Base-by-base conservation (phyloP, 2,888 invertebrate genomes). In the Drosophila ezoana region DNA sequence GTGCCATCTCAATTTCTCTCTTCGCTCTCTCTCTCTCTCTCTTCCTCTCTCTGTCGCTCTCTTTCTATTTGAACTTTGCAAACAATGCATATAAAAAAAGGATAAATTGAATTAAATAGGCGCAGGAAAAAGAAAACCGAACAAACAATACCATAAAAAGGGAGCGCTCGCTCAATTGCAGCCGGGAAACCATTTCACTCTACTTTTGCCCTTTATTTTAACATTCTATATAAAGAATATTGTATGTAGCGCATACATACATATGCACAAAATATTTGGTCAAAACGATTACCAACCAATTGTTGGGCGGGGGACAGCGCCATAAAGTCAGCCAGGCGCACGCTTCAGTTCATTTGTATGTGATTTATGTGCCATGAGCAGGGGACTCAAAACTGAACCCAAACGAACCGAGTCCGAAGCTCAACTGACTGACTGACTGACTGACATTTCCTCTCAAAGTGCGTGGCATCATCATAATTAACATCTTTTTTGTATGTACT, bases 271-370 rank as follows among this genome's bases (percentile, higher is more conserved):
- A 81, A 67, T 75, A 79, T 81, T 81, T 70, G 79, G 81, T 59
- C 76, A 72, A 72, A 72, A 70, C 79, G 79, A 81, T 80, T 79
- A 80, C 72, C 76, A 81, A 79, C 79, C 79, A 78, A 74, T 79
- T 79, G 71, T 59, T 38, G 13, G 65, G 47, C 4, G 20, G 49
- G 56, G 59, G 53, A 44, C 65, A 68, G 43, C 54, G 65, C 38
- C 59, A 76, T 66, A 69, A 76, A 72, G 65, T 59, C 74, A 58
- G 74, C 28, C 64, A 60, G 53, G 53, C 47, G 52, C 64, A 79
- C 72, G 72, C 84, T 81, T 80, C 81, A 86, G 81, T 82, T 72
- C 69, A 73, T 78, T 78, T 73, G 72, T 76, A 81, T 76, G 72
- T 79, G 72, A 83, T 86, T 82, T 83, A 83, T 74, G 60, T 35